Evolutionary conservation across 1,140 invertebrate genomes (phyloP).

Genomic region (Tetramorium parvispinum): DNA sequence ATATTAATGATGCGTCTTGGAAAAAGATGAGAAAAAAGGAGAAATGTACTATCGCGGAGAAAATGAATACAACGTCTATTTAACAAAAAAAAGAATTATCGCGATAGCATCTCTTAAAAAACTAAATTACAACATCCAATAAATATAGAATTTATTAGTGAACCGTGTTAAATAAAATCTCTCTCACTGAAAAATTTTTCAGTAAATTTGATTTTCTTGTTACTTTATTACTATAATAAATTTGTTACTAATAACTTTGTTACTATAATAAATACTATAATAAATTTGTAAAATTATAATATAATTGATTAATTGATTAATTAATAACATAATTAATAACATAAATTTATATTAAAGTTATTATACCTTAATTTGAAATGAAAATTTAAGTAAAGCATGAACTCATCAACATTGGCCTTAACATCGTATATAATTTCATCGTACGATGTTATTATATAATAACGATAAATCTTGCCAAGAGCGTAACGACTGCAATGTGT

Average conservation of each 20-base stretch:
- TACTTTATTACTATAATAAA: too few species aligned
- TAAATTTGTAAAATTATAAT: background rate
- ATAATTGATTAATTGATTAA: background rate
- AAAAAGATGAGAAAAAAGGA: slow-evolving; percentile 17
- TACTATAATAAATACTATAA: too few species aligned
- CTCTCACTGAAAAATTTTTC: background rate
- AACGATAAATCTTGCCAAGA: slow-evolving; percentile 58
- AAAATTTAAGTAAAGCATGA: background rate
- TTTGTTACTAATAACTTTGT: too few species aligned
- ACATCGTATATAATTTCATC: background rate
- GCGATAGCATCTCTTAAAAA: background rate
- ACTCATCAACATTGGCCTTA: slow-evolving; percentile 29
- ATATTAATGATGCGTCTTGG: slow-evolving; percentile 49
- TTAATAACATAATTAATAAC: background rate
- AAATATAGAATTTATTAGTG: background rate
- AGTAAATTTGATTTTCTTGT: background rate
- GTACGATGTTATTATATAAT: slow-evolving; percentile 57
- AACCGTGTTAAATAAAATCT: background rate
- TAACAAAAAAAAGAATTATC: background rate
- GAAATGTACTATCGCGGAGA: background rate
- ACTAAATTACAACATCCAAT: background rate
- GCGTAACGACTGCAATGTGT: slow-evolving; percentile 6
- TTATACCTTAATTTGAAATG: background rate
- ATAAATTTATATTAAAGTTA: background rate
- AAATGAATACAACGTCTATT: background rate